Evolutionary conservation across 2,113 vertebrate genomes (phyloP), one percentile per base, ranked within the genome.

Genomic region (Tyto alba): DNA sequence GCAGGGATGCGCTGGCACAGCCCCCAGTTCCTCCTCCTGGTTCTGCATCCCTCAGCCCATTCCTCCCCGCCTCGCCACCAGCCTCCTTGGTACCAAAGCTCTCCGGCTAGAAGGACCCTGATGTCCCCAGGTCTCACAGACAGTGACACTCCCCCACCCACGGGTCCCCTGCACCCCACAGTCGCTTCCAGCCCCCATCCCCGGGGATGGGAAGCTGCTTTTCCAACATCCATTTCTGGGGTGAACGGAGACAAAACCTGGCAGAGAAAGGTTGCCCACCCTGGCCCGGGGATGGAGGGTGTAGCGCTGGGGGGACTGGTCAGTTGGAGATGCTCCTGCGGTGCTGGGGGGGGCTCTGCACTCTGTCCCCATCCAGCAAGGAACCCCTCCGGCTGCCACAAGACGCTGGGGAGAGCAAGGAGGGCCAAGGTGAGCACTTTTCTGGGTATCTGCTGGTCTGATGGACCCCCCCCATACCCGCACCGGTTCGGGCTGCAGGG

Each of bases 61-160:
- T 30, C 53, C 74, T 26, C 19, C 71, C 38, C 21, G 10, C 38
- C 23, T 32, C 5, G 0, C 36, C 32, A 4, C 25, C 85, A 22
- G 27, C 80, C 34, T 78, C 85, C 52, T 6, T 4, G 25, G 2
- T 30, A 59, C 36, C 81, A 53, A 48, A 38, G 5, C 4, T 9
- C 15, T 15, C 38, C 12, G 0, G 23, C 23, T 7, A 21, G 73
- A 34, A 74, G 53, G 40, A 26, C 43, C 25, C 19, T 3, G 0
- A 21, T 29, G 36, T 3, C 25, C 32, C 23, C 56, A 8, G 18
- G 26, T 9, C 6, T 7, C 40, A 4, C 75, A 5, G 45, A 10
- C 11, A 9, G 16, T 0, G 5, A 43, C 6, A 0, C 10, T 14
- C 16, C 34, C 53, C 30, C 16, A 14, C 40, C 25, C 20, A 1